phyloP scores from a whole-genome alignment of 2,113 vertebrate species.

The Malurus elegans region DNA sequence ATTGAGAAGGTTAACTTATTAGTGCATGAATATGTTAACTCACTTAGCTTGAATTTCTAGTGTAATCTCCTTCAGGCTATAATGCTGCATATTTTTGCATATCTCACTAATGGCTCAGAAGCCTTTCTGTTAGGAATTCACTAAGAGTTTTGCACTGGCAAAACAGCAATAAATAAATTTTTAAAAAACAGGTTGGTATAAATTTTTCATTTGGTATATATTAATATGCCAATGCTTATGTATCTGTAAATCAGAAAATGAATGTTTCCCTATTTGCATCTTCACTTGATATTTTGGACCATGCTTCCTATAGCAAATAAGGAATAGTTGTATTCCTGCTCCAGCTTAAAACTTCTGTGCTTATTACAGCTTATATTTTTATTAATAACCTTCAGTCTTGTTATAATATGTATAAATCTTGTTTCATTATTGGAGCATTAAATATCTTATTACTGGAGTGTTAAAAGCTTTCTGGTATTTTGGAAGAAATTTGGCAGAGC shows the following conservation, averaged over 20 bases:
- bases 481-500: not conserved
- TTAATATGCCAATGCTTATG: not conserved
- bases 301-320: not conserved
- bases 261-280: not conserved
- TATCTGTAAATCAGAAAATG: conserved; percentile 12
- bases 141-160: not conserved
- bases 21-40: conserved; percentile 51
- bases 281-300: not conserved
- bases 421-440: not conserved
- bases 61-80: conserved; percentile 64
- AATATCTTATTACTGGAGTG: not conserved
- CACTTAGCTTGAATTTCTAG: conserved; percentile 52
- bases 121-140: conserved; percentile 34
- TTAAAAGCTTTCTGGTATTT: not conserved
- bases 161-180: not conserved
- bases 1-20: conserved; percentile 55
- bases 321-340: not conserved
- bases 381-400: not conserved
- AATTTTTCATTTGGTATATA: conserved; percentile 16
- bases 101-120: conserved; percentile 54
- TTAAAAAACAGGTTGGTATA: not conserved
- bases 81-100: conserved; percentile 73
- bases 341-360: not conserved
- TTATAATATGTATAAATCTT: not conserved
- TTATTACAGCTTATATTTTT: not conserved